Base-by-base conservation (phyloP, 2,797 vertebrate genomes). In the Epinephelus malabaricus region DNA sequence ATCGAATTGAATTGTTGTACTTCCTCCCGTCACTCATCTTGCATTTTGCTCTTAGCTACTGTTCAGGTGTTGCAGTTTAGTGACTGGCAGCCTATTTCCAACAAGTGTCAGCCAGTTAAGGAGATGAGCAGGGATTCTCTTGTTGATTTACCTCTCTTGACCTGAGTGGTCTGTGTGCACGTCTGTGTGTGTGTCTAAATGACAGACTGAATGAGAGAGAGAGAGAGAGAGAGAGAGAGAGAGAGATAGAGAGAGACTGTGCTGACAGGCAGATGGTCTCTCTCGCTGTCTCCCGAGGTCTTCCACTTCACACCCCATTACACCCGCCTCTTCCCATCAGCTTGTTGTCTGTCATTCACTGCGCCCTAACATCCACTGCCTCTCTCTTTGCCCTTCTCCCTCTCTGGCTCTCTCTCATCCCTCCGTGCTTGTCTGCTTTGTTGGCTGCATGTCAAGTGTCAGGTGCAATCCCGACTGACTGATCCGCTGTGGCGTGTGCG, bases 291-390 rank as follows among this genome's bases (percentile, higher is more conserved):
- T 94, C 91, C 76, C 2, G 80, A 89, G 84, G 90, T 94, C 95
- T 93, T 96, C 93, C 92, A 90, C 92, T 96, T 97, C 94, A 96
- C 95, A 94, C 92, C 86, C 97, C 96, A 97, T 97, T 98, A 96
- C 92, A 94, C 87, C 88, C 87, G 96, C 93, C 96, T 95, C 64
- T 89, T 92, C 80, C 5, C 78, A 94, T 97, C 92, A 92, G 85
- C 78, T 79, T 79, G 85, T 90, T 93, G 95, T 86, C 96, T 82
- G 87, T 95, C 94, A 95, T 82, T 91, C 88, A 92, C 78, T 72
- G 67, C 25, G 63, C 83, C 86, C 86, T 58, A 76, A 79, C 85
- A 80, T 86, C 78, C 78, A 34, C 74, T 75, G 79, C 40, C 74
- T 59, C 76, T 65, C 55, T 60, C 79, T 77, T 70, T 45, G 5